These are phyloP conservation scores for Coturnix japonica DNA, from an alignment of 2,113 vertebrate species.

Conservation along the genomic window DNA sequence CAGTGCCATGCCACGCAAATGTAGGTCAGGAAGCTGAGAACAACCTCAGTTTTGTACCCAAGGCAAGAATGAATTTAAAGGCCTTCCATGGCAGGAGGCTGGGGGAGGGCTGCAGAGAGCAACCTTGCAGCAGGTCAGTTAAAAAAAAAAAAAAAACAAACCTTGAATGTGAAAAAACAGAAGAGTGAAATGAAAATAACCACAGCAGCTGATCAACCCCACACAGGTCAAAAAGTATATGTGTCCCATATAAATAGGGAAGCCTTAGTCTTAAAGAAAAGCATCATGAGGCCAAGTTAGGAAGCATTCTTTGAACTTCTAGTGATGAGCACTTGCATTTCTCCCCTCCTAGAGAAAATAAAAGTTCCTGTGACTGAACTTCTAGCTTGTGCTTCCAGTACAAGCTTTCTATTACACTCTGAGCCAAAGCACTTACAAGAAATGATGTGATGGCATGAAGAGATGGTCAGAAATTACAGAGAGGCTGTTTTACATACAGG, in stretches of 20 bases:
- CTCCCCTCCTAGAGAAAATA: not conserved
- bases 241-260: not conserved
- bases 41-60: not conserved
- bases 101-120: not conserved
- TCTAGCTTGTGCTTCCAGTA: not conserved
- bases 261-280: not conserved
- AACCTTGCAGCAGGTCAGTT: not conserved
- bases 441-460: not conserved
- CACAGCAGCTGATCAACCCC: not conserved
- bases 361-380: not conserved
- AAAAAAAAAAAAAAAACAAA: too few species aligned
- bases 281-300: not conserved
- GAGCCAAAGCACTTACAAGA: not conserved
- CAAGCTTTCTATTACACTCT: not conserved
- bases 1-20: not conserved
- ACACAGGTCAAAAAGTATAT: not conserved
- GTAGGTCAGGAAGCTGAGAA: slow-evolving; percentile 14
- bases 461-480: not conserved
- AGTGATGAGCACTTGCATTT: not conserved
- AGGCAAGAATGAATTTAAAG: not conserved
- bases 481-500: not conserved
- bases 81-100: not conserved
- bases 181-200: not conserved
- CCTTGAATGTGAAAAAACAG: not conserved
- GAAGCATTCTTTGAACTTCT: not conserved